Percentiles rank a stretch among this genome's conserved stretches.
Conservation (phyloP, 2,888 invertebrate species). For the Pomacea canaliculata region DNA sequence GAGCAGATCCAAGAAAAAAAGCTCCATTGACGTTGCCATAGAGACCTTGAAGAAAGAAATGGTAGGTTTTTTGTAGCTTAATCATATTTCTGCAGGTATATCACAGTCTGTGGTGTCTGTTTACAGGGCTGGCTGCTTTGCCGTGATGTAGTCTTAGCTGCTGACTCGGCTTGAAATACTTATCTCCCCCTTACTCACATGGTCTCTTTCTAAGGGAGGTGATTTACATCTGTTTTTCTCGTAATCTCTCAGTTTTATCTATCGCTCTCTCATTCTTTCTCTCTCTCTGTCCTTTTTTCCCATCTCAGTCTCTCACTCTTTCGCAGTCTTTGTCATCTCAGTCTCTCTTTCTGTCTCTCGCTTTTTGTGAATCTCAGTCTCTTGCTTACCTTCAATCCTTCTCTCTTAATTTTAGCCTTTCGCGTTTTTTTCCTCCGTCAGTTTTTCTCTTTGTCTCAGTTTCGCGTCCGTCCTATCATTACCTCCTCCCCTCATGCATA, state of each 20-base stretch:
- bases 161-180: too few species aligned
- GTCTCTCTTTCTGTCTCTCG: neutral
- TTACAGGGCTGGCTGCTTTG: too few species aligned
- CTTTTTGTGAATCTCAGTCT: neutral
- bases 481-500: too few species aligned
- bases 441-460: neutral
- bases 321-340: neutral
- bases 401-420: neutral
- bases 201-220: too few species aligned
- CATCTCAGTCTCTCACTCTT: neutral
- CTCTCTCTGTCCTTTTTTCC: neutral
- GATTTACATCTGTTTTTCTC: neutral
- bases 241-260: neutral
- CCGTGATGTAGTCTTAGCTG: too few species aligned
- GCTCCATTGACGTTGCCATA: constrained; percentile 48
- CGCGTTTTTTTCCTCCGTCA: neutral
- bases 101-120: too few species aligned
- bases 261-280: constrained; percentile 8
- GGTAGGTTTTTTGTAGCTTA: constrained; percentile 36
- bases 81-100: too few species aligned
- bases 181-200: too few species aligned
- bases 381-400: neutral
- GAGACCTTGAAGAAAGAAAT: constrained; percentile 53
- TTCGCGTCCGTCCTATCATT: too few species aligned
- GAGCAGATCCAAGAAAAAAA: constrained; percentile 25